Base-by-base conservation (phyloP, 2,888 invertebrate genomes). In the Pinctada fucata region DNA sequence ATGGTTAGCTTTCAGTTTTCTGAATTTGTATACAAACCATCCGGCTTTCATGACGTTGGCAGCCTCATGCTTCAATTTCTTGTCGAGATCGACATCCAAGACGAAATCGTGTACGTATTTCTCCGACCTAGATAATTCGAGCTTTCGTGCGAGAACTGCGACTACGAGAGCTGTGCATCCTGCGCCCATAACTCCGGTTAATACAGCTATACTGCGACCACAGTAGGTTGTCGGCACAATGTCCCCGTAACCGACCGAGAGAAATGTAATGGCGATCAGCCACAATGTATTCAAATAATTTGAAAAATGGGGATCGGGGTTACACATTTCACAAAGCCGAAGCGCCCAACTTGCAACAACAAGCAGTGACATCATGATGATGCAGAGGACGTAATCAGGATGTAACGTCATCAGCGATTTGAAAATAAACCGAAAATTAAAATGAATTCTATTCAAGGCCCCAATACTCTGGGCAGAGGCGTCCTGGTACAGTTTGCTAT, bases 401-500 rank as follows among this genome's bases (percentile, higher is more conserved):
- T 91, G 88, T 50, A 92, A 84, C 47, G 90, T 89, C 92, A 92
- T 92, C 79, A 92, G 83, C 47, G 92, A 92, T 84, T 92, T 92
- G 84, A 92, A 92, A 74, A 92, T 90, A 84, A 92, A 92, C 81
- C 94, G 96, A 93, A 99, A 98, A 86, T 94, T 94, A 95, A 99
- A 99, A 94, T 99, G 98, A 93, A 99, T 99, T 93, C 98, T 95
- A 95, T 98, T 98, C 93, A 99, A 95, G 3, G 92, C 92, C 4
- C 92, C 92, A n/a, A 92, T 86, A 81, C 91, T 91, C 83, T 92
- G 92, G 1, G 92, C 91, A 5, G 91, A 91, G 50, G 92, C 92
- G 83, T 92, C 92, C 65, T 91, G 89, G 84, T 89, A 92, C 16
- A 92, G 87, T 16, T 88, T 87, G 80, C 90, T 91, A 85, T 91